A percentile compares a stretch with the other conserved stretches of the same genome.
Conservation (phyloP, 2,113 vertebrate species). For the Progne subis region DNA sequence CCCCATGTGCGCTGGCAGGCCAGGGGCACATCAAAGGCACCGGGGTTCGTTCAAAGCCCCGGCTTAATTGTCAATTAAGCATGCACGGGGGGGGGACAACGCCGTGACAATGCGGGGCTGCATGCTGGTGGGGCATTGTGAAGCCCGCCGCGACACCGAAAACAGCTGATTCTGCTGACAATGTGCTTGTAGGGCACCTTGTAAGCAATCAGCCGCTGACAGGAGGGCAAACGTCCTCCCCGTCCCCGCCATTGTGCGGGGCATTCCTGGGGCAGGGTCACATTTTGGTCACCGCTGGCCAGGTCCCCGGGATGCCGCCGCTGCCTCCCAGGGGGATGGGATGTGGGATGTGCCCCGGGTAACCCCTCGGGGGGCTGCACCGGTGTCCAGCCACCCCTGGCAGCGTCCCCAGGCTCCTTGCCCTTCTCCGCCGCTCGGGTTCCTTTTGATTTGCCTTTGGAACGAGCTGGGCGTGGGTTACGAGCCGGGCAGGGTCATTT, state of each 20-base stretch:
- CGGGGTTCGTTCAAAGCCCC: constrained; percentile 81
- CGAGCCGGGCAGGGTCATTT: neutral
- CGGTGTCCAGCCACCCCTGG: accelerated
- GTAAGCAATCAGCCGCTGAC: constrained; percentile 86
- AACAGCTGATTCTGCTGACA: constrained; percentile 97
- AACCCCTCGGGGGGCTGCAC: neutral
- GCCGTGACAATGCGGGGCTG: constrained; percentile 88
- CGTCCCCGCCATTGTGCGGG: constrained; percentile 70
- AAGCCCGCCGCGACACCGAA: constrained; percentile 81
- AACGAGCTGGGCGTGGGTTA: neutral
- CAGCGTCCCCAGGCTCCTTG: neutral
- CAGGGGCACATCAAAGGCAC: constrained; percentile 86
- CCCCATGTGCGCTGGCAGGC: constrained; percentile 82
- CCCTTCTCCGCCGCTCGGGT: neutral
- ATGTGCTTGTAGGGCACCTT: constrained; percentile 88
- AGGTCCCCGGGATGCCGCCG: neutral
- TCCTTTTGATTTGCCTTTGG: neutral
- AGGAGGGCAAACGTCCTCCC: constrained; percentile 72
- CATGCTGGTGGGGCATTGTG: constrained; percentile 91
- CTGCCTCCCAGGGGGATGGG: neutral
- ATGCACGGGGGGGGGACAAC: constrained; percentile 86
- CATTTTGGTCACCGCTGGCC: constrained; percentile 69
- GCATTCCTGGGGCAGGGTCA: constrained; percentile 83
- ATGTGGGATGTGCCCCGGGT: no score
- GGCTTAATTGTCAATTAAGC: constrained; percentile 98